These are phyloP conservation scores for Drosophila tanythrix DNA, from an alignment of 2,888 invertebrate genomes.

Conservation along the genomic window DNA sequence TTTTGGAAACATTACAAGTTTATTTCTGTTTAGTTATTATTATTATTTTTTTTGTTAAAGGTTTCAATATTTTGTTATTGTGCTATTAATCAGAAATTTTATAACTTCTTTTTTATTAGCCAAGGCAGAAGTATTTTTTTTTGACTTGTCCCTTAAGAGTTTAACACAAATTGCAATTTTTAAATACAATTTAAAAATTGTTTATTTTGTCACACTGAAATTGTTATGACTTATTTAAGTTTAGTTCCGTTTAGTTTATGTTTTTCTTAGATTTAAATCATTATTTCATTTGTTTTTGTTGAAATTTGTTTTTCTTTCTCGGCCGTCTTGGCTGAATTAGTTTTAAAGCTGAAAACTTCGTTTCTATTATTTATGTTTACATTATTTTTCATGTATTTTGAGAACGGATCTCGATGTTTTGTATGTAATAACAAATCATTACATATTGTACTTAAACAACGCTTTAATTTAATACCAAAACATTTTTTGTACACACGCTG, in stretches of 20 bases:
- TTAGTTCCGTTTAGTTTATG: slow-evolving; percentile 43
- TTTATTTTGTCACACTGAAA: slow-evolving; percentile 63
- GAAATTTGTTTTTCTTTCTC: slow-evolving; percentile 50
- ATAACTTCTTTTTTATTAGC: slow-evolving; percentile 77
- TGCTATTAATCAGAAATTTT: slow-evolving; percentile 81
- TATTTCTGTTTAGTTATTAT: slow-evolving; percentile 43
- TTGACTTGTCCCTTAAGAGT: slow-evolving; percentile 62
- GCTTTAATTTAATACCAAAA: slow-evolving; percentile 56
- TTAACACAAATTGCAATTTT: slow-evolving; percentile 76
- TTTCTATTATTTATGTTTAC: slow-evolving; percentile 64
- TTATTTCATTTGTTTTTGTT: slow-evolving; percentile 42
- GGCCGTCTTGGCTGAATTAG: slow-evolving; percentile 34
- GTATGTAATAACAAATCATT: slow-evolving; percentile 59
- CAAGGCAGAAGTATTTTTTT: slow-evolving; percentile 46
- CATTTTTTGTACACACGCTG: slow-evolving; percentile 54
- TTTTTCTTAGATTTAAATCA: slow-evolving; percentile 33
- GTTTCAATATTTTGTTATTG: slow-evolving; percentile 52
- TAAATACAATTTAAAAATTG: slow-evolving; percentile 78
- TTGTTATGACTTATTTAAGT: slow-evolving; percentile 51
- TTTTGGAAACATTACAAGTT: slow-evolving; percentile 37
- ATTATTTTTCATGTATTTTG: slow-evolving; percentile 69
- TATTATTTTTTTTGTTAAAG: slow-evolving; percentile 23
- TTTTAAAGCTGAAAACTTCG: slow-evolving; percentile 49
- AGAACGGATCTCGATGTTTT: slow-evolving; percentile 67
- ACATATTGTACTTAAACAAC: slow-evolving; percentile 62